Conservation (phyloP, 1,140 invertebrate species). For the Calosoma granatense region DNA sequence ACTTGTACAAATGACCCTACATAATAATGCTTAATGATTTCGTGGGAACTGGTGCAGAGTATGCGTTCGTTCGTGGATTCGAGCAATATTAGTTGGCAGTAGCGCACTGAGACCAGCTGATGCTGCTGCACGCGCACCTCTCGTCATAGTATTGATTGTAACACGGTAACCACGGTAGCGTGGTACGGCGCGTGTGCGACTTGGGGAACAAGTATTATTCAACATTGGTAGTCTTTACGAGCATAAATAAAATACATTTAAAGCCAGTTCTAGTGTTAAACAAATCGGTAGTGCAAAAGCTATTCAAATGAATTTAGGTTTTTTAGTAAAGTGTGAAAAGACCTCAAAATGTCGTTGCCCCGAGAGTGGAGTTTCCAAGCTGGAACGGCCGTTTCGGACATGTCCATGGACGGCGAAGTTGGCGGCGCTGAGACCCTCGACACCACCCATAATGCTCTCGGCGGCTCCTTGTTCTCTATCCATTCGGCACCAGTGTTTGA, state of each 20-base stretch:
- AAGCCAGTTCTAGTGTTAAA: no score
- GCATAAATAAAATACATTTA: no score
- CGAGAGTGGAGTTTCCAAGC: conserved; percentile 48
- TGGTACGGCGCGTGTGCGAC: not conserved
- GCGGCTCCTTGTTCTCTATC: conserved; percentile 44
- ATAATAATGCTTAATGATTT: no score
- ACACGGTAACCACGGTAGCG: no score
- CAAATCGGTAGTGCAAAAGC: no score
- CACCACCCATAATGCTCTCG: conserved; percentile 25
- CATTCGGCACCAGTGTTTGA: conserved; percentile 45
- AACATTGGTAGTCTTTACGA: not conserved
- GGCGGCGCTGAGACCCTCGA: conserved; percentile 32
- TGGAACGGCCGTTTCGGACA: conserved; percentile 20
- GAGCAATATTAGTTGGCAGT: not conserved
- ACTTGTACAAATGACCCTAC: no score
- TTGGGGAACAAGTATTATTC: not conserved
- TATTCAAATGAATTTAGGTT: conserved; percentile 36
- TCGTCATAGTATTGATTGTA: no score
- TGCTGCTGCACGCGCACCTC: no score
- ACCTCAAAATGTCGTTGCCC: conserved; percentile 46
- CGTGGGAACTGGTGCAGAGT: no score
- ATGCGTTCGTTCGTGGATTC: no score
- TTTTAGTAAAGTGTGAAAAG: conserved; percentile 27
- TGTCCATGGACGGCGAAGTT: conserved; percentile 29
- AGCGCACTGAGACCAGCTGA: no score